These are phyloP conservation scores for Dendrolimus houi DNA, from an alignment of 2,888 invertebrate species.

Conservation along the genomic window DNA sequence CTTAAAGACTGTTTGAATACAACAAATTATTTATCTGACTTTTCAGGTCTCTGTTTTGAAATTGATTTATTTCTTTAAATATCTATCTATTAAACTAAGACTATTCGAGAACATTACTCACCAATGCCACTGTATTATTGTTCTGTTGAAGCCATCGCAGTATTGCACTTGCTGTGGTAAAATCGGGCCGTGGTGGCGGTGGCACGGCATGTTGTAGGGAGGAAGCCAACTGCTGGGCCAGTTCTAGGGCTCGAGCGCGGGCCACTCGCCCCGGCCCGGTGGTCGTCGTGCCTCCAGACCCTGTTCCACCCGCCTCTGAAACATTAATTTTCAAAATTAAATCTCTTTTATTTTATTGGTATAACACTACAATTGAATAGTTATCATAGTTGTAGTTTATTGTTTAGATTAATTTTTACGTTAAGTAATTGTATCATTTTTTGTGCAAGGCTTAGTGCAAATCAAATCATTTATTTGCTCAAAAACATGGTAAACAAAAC, in stretches of 20 bases:
- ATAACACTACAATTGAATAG: too few species aligned
- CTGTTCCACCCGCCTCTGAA: slow-evolving; percentile 56
- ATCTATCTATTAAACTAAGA: too few species aligned
- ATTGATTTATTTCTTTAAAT: too few species aligned
- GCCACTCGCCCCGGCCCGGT: slow-evolving; percentile 60
- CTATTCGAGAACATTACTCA: slow-evolving; percentile 27
- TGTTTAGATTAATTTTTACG: too few species aligned
- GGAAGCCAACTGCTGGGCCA: slow-evolving; percentile 79
- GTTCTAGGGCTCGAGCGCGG: slow-evolving; percentile 74
- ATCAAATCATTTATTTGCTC: too few species aligned
- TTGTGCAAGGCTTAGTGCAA: too few species aligned
- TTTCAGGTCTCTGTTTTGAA: too few species aligned
- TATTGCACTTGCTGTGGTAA: slow-evolving; percentile 79
- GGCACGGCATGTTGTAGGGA: slow-evolving; percentile 80
- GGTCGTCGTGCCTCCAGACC: slow-evolving; percentile 28
- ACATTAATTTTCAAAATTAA: slow-evolving; percentile 7
- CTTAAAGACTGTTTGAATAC: too few species aligned
- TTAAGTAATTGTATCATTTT: too few species aligned
- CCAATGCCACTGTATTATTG: slow-evolving; percentile 61
- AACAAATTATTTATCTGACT: too few species aligned
- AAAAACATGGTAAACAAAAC: too few species aligned
- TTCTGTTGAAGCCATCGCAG: slow-evolving; percentile 81
- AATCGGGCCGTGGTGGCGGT: slow-evolving; percentile 80
- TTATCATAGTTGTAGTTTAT: too few species aligned
- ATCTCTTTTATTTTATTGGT: neutral